These are phyloP conservation scores for Philonicus albiceps DNA, from an alignment of 2,888 invertebrate species.

Conservation along the genomic window DNA sequence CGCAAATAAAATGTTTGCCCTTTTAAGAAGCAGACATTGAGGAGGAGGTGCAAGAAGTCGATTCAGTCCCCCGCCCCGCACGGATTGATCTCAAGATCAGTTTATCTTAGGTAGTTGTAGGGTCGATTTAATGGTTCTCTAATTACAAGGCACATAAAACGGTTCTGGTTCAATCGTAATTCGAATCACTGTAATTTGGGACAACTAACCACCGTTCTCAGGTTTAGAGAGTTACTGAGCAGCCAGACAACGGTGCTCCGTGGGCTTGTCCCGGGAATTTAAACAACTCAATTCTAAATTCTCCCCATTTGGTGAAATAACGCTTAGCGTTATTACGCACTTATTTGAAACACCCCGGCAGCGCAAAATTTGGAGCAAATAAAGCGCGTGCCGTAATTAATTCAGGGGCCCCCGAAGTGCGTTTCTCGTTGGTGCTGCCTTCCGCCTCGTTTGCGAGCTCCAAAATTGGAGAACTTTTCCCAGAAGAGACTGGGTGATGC, in stretches of 20 bases:
- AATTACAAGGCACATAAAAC: neutral
- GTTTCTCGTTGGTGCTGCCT: neutral
- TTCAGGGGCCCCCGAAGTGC: constrained; percentile 32
- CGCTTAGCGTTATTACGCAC: constrained; percentile 23
- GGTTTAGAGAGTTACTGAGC: neutral
- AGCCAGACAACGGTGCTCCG: neutral
- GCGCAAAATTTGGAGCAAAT: constrained; percentile 24
- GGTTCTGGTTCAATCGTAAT: neutral
- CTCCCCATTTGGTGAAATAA: constrained; percentile 7
- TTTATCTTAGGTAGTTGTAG: neutral
- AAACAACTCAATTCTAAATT: constrained; percentile 34
- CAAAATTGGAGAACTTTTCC: constrained; percentile 34
- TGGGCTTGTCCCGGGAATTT: neutral
- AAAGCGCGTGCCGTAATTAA: constrained; percentile 41
- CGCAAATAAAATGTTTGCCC: constrained; percentile 41
- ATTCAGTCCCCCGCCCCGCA: neutral
- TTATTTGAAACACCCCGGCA: constrained; percentile 27
- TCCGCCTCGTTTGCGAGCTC: constrained; percentile 16
- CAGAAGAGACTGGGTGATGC: constrained; percentile 23
- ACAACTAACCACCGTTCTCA: neutral
- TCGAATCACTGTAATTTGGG: neutral
- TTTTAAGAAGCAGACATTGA: constrained; percentile 6
- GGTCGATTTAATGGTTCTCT: neutral
- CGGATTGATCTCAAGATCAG: neutral
- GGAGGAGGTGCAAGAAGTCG: neutral